These are phyloP conservation scores for Tachypleus tridentatus DNA, from an alignment of 1,140 invertebrate species.

Conservation along the genomic window DNA sequence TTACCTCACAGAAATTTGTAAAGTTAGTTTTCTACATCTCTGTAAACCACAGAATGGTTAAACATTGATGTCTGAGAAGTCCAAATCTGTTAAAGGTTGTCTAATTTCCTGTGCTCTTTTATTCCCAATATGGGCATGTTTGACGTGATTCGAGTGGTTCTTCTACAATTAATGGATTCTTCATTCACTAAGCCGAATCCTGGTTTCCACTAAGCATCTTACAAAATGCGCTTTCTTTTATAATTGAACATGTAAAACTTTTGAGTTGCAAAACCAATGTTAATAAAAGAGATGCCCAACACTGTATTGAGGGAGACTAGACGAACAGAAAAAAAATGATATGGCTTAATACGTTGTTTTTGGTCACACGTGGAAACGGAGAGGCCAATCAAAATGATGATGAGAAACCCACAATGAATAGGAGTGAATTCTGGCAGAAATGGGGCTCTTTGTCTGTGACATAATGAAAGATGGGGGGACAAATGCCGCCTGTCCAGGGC, in stretches of 20 bases:
- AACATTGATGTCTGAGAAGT: no score
- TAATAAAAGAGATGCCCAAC: constrained; percentile 5
- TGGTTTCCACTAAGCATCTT: no score
- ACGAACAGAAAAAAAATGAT: constrained; percentile 51
- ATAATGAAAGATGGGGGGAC: constrained; percentile 32
- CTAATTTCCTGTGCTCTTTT: no score
- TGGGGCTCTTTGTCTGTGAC: constrained; percentile 27
- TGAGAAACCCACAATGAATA: constrained; percentile 45
- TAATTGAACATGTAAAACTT: neutral
- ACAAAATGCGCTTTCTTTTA: neutral
- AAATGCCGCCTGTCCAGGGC: constrained; percentile 29
- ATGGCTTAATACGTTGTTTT: constrained; percentile 30
- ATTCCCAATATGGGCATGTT: no score
- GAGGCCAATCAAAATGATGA: constrained; percentile 31
- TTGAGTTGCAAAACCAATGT: neutral
- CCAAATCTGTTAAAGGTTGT: no score
- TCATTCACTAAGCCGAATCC: no score
- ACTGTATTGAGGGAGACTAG: constrained; percentile 11
- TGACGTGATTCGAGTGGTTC: no score
- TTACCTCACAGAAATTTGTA: no score
- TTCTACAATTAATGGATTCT: no score
- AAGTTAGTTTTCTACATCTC: no score
- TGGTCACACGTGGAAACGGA: constrained; percentile 42
- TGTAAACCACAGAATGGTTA: no score
- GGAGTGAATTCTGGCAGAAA: constrained; percentile 37